Percentiles rank a stretch among this genome's conserved stretches.
Conservation (phyloP, 2,797 vertebrate species). For the Pipistrellus pygmaeus region DNA sequence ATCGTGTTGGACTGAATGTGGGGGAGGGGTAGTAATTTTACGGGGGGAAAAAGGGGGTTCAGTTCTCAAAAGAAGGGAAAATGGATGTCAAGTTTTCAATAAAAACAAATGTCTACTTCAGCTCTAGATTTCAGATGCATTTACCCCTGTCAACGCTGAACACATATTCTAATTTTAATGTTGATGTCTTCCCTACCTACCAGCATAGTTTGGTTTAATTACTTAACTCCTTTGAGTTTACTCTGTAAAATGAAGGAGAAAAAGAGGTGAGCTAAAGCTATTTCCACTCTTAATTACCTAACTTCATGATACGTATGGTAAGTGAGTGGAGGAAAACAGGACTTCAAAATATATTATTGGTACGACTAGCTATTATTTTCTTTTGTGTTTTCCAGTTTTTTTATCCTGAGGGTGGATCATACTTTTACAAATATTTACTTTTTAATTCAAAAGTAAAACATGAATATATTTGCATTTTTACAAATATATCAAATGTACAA, state of each 20-base stretch:
- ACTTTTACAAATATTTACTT: background rate
- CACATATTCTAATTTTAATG: background rate
- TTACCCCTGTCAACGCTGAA: background rate
- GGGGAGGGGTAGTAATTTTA: background rate
- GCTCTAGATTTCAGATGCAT: background rate
- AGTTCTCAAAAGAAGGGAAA: background rate
- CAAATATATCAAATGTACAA: background rate
- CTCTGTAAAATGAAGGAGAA: slow-evolving; percentile 14
- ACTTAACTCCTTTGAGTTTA: background rate
- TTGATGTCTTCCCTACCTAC: background rate
- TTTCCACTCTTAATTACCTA: slow-evolving; percentile 31
- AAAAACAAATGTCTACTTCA: background rate
- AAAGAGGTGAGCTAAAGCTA: background rate
- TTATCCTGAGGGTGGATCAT: background rate
- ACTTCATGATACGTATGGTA: background rate
- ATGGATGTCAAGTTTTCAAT: background rate
- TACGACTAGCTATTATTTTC: background rate
- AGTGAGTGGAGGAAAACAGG: background rate
- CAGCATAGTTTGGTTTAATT: background rate
- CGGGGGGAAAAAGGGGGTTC: background rate
- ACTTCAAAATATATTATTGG: background rate
- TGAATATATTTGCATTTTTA: background rate
- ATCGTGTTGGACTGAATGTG: background rate
- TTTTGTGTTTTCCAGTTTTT: background rate
- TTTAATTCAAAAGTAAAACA: slow-evolving; percentile 5